Base-by-base conservation (phyloP, 2,113 vertebrate species). In the Psammodynastes pulverulentus region DNA sequence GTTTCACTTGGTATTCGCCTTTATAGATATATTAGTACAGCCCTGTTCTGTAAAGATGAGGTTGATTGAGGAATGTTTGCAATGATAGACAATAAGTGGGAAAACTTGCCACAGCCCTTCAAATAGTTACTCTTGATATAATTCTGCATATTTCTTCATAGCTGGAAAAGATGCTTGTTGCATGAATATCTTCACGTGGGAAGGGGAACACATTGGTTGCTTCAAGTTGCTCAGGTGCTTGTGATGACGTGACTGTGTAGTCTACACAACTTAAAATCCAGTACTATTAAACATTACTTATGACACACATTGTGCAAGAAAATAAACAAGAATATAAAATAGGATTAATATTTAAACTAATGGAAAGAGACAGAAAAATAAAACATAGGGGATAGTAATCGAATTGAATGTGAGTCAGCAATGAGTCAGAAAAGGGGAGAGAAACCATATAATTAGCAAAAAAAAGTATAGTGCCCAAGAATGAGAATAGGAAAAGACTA, bases 331-430 rank as follows among this genome's bases (percentile, higher is more conserved):
- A 79, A 39, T 39, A 79, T 39, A 39, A 79, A 79, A 79, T 79
- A 21, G 72, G 34, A 39, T 79, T 79, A 79, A 21, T 39, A 79
- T 43, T 39, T 79, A 79, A 79, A 79, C 34, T 79, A 39, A 79
- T 43, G 34, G 72, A 79, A 7, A 39, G 34, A 79, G 17, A 39
- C 72, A 79, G n/a, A 79, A 39, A 43, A 79, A 79, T 79, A 79
- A 79, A 79, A 19, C 67, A 89, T 45, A 89, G 45, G 58, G 45
- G 91, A 29, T 48, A 85, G 43, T 92, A 54, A 58, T 85, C 58
- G 53, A 86, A 58, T 62, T 46, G n/a, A 92, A 86, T 34, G 43
- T 92, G 91, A 92, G 72, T 92, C 87, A 92, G 53, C 79, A 29
- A 43, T 89, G 91, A 89, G 87, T 92, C 79, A 89, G 52, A 58